Evolutionary conservation across 2,888 invertebrate genomes (phyloP), one percentile per base, ranked within the genome.

Genomic region (Chalcis sispes): DNA sequence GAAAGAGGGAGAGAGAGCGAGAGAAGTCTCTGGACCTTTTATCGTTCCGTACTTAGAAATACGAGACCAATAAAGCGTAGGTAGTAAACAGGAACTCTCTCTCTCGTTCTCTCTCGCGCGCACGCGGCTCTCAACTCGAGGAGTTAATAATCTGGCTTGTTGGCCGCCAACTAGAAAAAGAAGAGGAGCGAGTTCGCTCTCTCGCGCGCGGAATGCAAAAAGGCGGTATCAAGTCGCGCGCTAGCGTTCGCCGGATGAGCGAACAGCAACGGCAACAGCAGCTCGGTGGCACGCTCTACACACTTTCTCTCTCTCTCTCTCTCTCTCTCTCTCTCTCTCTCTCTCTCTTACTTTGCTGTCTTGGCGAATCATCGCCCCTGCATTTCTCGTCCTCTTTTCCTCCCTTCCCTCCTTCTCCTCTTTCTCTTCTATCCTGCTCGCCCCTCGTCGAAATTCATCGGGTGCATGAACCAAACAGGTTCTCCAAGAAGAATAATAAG

Each of bases 171-270:
- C n/a, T n/a, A 58, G 46, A 7, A 20, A 32, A 20, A 40, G 72
- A 77, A 73, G 65, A 69, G 61, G 58, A 72, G 74, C 10, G 50
- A 64, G 62, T 58, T 71, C 77, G 75, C 79, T 69, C 10, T 40
- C 61, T 71, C 77, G 75, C 79, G 71, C 10, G 42, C 72, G 80
- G 85, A 85, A 85, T 85, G 82, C 81, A 82, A 83, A 84, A 83
- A 80, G 79, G 78, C 75, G 76, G 42, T 67, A 75, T 73, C 72
- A 66, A 61, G 72, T 54, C 74, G 56, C 66, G 61, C 54, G 56
- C 27, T 59, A 59, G n/a, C n/a, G n/a, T n/a, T 70, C 36, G 42
- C 23, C 32, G n/a, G 13, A 15, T 3, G 32, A 48, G 32, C 46
- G 29, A 5, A 40, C 52, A 48, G 32, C 48, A 50, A 10, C 32